phyloP scores from a whole-genome alignment of 2,888 invertebrate species.

The Adela reaumurella region DNA sequence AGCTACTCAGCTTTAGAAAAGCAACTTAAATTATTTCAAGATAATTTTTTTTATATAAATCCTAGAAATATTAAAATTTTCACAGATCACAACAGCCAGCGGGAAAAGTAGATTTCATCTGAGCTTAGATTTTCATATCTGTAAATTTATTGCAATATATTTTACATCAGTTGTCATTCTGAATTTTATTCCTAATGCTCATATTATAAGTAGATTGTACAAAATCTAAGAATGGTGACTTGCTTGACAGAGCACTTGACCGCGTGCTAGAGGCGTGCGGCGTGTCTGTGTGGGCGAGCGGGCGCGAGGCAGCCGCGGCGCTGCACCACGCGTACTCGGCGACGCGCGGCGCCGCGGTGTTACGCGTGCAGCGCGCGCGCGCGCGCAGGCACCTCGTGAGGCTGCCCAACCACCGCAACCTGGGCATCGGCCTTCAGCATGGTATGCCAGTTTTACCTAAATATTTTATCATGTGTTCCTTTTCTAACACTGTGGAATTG shows the following conservation, averaged over 20 bases:
- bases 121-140: too few species aligned
- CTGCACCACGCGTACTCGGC: constrained; percentile 26
- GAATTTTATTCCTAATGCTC: neutral
- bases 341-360: constrained; percentile 14
- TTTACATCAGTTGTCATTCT: neutral
- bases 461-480: too few species aligned
- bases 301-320: constrained; percentile 22
- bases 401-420: constrained; percentile 14
- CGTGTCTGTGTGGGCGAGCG: constrained; percentile 32
- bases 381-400: constrained; percentile 10
- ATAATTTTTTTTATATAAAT: too few species aligned
- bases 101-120: too few species aligned
- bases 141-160: too few species aligned
- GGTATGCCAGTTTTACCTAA: constrained; percentile 18
- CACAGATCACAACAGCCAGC: too few species aligned
- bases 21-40: too few species aligned
- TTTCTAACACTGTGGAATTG: too few species aligned
- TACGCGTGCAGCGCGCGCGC: constrained; percentile 9
- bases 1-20: too few species aligned
- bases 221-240: too few species aligned
- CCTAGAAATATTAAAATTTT: too few species aligned
- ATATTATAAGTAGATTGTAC: too few species aligned
- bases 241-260: constrained; percentile 33
- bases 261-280: constrained; percentile 36
- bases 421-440: constrained; percentile 27